Evolutionary conservation across 2,113 vertebrate genomes (phyloP).

Genomic region (Rhynchomys soricoides): DNA sequence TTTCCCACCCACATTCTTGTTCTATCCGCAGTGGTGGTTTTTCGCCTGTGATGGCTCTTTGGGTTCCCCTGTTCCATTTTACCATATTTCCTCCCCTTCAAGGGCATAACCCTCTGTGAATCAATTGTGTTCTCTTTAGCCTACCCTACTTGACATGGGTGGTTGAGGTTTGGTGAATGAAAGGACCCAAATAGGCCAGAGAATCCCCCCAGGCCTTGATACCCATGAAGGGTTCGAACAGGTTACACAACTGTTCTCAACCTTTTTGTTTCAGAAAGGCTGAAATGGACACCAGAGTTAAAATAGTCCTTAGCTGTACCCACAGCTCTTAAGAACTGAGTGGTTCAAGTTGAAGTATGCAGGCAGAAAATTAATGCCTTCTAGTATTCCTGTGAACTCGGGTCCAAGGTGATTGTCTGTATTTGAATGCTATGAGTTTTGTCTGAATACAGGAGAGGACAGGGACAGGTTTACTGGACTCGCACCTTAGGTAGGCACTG

Average conservation of each 20-base stretch:
- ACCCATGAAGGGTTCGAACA: not conserved
- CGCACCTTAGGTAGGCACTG: slow-evolving; percentile 42
- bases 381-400: slow-evolving; percentile 46
- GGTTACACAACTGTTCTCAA: slow-evolving; percentile 47
- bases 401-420: slow-evolving; percentile 52
- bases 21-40: not conserved
- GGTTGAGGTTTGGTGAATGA: not conserved
- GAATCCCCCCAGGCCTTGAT: not conserved
- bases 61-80: slow-evolving; percentile 19
- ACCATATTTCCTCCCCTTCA: not conserved
- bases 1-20: not conserved
- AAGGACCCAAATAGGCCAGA: slow-evolving; percentile 2
- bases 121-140: not conserved
- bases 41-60: slow-evolving; percentile 36
- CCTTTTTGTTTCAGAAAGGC: slow-evolving; percentile 42
- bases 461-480: slow-evolving; percentile 54
- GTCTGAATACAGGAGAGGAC: slow-evolving; percentile 40
- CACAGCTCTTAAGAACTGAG: slow-evolving; percentile 60
- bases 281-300: slow-evolving; percentile 45
- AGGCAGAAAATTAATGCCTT: slow-evolving; percentile 62
- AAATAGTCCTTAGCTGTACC: slow-evolving; percentile 49
- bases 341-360: slow-evolving; percentile 55
- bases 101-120: not conserved
- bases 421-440: slow-evolving; percentile 61
- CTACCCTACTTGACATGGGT: not conserved